These are phyloP conservation scores for Merodon equestris DNA, from an alignment of 2,888 invertebrate species.

Conservation along the genomic window DNA sequence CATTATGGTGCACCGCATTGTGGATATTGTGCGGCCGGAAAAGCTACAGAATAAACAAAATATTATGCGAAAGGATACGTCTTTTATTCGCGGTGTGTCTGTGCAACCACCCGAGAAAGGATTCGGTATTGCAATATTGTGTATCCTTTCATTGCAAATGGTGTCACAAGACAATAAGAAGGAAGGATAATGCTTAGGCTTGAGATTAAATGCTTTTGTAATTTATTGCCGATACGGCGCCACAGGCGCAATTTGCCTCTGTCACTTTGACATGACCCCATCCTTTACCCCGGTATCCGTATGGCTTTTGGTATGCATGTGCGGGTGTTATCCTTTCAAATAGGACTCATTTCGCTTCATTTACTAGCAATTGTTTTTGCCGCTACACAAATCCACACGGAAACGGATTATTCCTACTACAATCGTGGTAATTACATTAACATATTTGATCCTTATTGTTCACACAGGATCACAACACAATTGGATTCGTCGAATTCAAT, in stretches of 20 bases:
- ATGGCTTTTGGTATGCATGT: neutral
- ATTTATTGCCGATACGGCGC: conserved; percentile 50
- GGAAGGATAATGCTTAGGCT: conserved; percentile 64
- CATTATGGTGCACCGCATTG: conserved; percentile 63
- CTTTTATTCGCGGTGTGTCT: conserved; percentile 55
- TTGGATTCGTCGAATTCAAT: too few species aligned
- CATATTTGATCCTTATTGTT: conserved; percentile 38
- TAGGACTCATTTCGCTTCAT: conserved; percentile 53
- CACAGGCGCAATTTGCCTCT: too few species aligned
- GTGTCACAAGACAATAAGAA: conserved; percentile 40
- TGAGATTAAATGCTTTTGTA: conserved; percentile 58
- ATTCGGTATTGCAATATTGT: conserved; percentile 60
- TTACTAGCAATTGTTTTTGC: conserved; percentile 45
- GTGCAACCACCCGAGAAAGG: conserved; percentile 62
- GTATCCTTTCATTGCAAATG: conserved; percentile 61
- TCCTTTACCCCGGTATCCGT: too few species aligned
- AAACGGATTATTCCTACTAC: conserved; percentile 4
- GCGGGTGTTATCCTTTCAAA: conserved; percentile 5
- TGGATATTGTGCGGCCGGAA: conserved; percentile 47
- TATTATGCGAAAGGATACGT: conserved; percentile 5
- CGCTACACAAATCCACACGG: conserved; percentile 45
- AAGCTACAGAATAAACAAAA: neutral
- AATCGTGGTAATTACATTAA: conserved; percentile 45
- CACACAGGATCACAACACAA: conserved; percentile 3
- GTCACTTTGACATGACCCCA: too few species aligned